These are phyloP conservation scores for Prionailurus bengalensis DNA, from an alignment of 2,113 vertebrate species.

Conservation along the genomic window DNA sequence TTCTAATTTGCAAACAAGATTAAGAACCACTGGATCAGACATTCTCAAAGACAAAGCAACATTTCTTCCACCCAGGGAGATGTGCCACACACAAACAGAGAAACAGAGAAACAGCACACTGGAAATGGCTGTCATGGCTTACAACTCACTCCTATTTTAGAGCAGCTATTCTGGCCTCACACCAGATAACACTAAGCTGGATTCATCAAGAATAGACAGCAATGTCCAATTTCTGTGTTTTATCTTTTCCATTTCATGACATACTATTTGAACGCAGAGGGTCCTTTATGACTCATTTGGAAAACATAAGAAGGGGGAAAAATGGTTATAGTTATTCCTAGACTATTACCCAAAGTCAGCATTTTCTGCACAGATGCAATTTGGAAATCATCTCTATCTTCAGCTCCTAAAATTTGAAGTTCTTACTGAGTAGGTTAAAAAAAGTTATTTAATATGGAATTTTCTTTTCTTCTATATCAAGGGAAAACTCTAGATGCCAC, in stretches of 20 bases:
- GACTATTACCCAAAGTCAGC: conserved; percentile 61
- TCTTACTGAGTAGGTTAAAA: conserved; percentile 53
- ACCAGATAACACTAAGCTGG: conserved; percentile 27
- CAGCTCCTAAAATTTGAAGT: conserved; percentile 55
- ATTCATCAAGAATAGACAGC: conserved; percentile 56
- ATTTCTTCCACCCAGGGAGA: not conserved
- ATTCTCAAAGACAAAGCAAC: not conserved
- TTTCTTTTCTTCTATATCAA: conserved; percentile 27
- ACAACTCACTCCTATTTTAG: conserved; percentile 16
- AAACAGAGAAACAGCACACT: not conserved
- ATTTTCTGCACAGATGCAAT: conserved; percentile 67
- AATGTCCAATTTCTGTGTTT: conserved; percentile 53
- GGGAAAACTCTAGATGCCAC: conserved; percentile 26
- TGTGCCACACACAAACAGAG: not conserved
- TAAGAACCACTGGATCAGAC: not conserved
- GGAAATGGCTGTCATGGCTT: not conserved
- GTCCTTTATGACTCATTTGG: conserved; percentile 75
- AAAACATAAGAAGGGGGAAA: conserved; percentile 61
- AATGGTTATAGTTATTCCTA: conserved; percentile 69
- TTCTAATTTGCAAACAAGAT: conserved; percentile 26
- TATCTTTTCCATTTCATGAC: conserved; percentile 32
- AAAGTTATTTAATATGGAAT: not conserved
- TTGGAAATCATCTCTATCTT: conserved; percentile 69
- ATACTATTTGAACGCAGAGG: conserved; percentile 49
- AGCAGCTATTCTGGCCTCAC: conserved; percentile 31